phyloP scores from a whole-genome alignment of 2,888 invertebrate species.

The Corythucha ciliata region DNA sequence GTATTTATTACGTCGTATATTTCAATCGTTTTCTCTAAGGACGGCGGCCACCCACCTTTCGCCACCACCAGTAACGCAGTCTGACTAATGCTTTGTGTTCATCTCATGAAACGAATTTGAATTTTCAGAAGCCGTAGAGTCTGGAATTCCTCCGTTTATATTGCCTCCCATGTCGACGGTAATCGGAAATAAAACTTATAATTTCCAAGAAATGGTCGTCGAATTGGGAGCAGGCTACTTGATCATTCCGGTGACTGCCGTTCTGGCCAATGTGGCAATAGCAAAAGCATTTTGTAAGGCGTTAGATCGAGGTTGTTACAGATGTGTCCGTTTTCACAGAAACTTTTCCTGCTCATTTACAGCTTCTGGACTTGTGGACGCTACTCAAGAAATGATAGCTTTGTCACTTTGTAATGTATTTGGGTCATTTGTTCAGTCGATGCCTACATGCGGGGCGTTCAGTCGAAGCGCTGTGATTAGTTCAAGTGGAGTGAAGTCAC shows the following conservation, averaged over 20 bases:
- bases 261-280: slow-evolving; percentile 87
- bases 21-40: too few relatives aligned
- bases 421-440: slow-evolving; percentile 73
- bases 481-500: slow-evolving; percentile 78
- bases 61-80: too few relatives aligned
- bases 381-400: slow-evolving; percentile 85
- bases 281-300: slow-evolving; percentile 83
- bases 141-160: slow-evolving; percentile 56
- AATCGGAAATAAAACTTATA: slow-evolving; percentile 51
- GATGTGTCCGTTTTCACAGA: background rate
- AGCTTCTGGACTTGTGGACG: slow-evolving; percentile 59
- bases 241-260: slow-evolving; percentile 74
- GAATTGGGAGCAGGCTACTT: slow-evolving; percentile 65
- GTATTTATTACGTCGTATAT: too few relatives aligned
- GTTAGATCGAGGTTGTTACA: background rate
- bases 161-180: slow-evolving; percentile 41
- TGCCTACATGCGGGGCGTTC: slow-evolving; percentile 82
- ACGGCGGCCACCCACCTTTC: too few relatives aligned
- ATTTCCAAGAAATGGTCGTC: slow-evolving; percentile 56
- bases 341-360: background rate
- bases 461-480: slow-evolving; percentile 82
- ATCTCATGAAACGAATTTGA: too few relatives aligned
- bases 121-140: slow-evolving; percentile 53
- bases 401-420: slow-evolving; percentile 71
- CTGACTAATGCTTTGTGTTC: too few relatives aligned